These are phyloP conservation scores for Embiotoca jacksoni DNA, from an alignment of 2,113 vertebrate genomes.

Conservation along the genomic window DNA sequence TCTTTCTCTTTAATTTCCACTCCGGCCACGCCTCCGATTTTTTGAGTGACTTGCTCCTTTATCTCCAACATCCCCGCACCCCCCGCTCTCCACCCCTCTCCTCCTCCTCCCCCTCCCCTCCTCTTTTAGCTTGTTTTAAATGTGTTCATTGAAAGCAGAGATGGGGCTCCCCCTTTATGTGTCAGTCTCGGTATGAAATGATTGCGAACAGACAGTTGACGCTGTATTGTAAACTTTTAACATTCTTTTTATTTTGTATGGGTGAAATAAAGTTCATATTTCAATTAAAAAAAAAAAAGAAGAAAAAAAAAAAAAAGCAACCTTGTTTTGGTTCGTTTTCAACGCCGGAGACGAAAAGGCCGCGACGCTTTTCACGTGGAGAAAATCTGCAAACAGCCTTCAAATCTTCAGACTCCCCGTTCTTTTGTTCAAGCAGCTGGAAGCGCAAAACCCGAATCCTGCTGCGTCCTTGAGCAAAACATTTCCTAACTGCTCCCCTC, in stretches of 20 bases:
- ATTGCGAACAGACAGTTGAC: constrained; percentile 74
- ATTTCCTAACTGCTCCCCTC: neutral
- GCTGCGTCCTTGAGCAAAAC: no score
- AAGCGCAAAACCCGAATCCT: no score
- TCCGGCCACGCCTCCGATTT: constrained; percentile 38
- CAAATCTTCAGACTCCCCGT: no score
- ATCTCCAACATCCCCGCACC: neutral
- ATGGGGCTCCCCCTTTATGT: constrained; percentile 56
- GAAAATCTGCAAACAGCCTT: neutral
- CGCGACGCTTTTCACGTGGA: neutral
- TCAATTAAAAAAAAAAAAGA: constrained; percentile 69
- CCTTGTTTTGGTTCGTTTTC: constrained; percentile 23
- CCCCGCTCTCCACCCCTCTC: neutral
- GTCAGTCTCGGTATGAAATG: constrained; percentile 74
- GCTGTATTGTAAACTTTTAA: constrained; percentile 87
- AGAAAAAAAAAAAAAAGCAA: constrained; percentile 17
- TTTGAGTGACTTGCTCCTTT: constrained; percentile 27
- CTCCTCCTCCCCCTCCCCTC: no score
- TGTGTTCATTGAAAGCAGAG: constrained; percentile 65
- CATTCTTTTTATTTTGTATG: constrained; percentile 88
- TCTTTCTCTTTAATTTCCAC: constrained; percentile 43
- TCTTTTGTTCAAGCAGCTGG: no score
- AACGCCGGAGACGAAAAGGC: neutral
- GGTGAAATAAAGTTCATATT: constrained; percentile 87
- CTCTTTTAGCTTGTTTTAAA: constrained; percentile 84